Conservation (phyloP, 1,140 invertebrate species). For the Pseudoatta argentina region DNA sequence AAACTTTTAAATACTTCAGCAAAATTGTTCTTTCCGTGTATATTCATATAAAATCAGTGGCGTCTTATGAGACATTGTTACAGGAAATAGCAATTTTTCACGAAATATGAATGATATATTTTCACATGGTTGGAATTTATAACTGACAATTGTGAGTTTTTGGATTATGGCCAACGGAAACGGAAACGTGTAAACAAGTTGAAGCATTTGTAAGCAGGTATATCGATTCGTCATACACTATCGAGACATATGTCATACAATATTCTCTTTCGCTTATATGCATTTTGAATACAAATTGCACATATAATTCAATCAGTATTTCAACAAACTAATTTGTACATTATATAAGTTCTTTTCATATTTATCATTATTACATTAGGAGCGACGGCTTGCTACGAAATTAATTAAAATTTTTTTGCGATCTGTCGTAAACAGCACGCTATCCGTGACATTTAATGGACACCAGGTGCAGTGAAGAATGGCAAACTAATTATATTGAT, state of each 20-base stretch:
- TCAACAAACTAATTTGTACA: not conserved
- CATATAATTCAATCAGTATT: not conserved
- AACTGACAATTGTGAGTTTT: slow-evolving; percentile 48
- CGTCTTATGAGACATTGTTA: slow-evolving; percentile 16
- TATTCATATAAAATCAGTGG: not conserved
- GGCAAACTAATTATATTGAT: slow-evolving; percentile 24
- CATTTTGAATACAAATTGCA: not conserved
- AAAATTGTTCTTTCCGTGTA: no score
- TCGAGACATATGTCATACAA: slow-evolving; percentile 45
- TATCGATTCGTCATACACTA: slow-evolving; percentile 48
- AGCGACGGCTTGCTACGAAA: not conserved
- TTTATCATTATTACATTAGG: not conserved
- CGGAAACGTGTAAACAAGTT: slow-evolving; percentile 57
- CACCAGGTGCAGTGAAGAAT: not conserved
- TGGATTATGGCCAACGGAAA: slow-evolving; percentile 58
- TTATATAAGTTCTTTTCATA: not conserved
- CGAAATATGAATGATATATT: slow-evolving; percentile 22
- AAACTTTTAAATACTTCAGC: no score
- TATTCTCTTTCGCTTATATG: slow-evolving; percentile 8
- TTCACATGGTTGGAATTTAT: slow-evolving; percentile 29
- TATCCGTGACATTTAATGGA: slow-evolving; percentile 34
- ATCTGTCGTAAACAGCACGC: not conserved
- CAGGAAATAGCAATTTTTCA: slow-evolving; percentile 9
- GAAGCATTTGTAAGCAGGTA: slow-evolving; percentile 55
- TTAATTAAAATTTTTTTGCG: slow-evolving; percentile 32